These are phyloP conservation scores for Synanthedon myopaeformis DNA, from an alignment of 2,888 invertebrate species.

Conservation along the genomic window DNA sequence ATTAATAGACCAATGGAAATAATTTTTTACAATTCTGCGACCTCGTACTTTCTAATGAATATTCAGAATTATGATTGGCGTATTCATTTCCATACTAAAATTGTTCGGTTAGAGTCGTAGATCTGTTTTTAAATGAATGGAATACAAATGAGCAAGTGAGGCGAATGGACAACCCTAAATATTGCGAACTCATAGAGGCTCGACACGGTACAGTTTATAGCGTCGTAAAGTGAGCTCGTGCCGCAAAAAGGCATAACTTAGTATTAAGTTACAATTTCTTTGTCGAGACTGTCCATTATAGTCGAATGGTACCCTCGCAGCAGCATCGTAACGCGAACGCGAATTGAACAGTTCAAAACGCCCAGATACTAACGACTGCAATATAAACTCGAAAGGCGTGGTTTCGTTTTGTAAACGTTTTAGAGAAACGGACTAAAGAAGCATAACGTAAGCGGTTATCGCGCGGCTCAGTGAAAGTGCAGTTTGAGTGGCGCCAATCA, in stretches of 20 bases:
- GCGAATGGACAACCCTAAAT: constrained; percentile 39
- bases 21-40: background rate
- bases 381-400: constrained; percentile 2
- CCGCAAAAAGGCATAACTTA: constrained; percentile 51
- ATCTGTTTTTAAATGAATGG: constrained; percentile 22
- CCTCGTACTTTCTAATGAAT: background rate
- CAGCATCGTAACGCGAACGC: constrained; percentile 1
- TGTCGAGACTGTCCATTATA: constrained; percentile 18
- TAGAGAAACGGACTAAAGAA: constrained; percentile 12
- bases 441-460: constrained; percentile 31
- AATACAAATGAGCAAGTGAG: constrained; percentile 41
- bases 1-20: background rate
- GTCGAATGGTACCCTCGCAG: background rate
- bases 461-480: constrained; percentile 49
- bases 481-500: constrained; percentile 46
- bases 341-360: constrained; percentile 1
- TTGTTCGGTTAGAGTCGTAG: constrained; percentile 1
- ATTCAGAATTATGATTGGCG: background rate
- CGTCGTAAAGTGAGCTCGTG: constrained; percentile 55
- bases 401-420: constrained; percentile 13
- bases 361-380: background rate
- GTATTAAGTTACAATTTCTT: constrained; percentile 51
- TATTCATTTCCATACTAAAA: background rate
- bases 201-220: constrained; percentile 46
- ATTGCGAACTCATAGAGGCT: constrained; percentile 43